Conservation (phyloP, 1,140 invertebrate species). For the Stegodyphus mimosarum region DNA sequence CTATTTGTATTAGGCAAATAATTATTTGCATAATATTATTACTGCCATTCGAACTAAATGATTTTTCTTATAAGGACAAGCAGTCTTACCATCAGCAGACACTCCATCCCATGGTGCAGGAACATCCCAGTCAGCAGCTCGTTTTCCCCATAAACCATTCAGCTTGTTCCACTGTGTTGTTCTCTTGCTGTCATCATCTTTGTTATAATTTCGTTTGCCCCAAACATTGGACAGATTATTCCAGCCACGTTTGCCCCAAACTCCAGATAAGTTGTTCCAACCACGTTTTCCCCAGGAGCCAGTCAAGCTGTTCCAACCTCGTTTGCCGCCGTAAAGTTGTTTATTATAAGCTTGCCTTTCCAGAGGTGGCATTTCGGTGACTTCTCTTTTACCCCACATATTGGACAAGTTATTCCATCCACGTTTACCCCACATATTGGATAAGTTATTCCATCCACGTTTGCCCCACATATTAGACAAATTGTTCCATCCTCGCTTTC, state of each 20-base stretch:
- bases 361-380: slow-evolving; percentile 63
- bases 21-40: too few species aligned
- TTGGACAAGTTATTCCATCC: slow-evolving; percentile 60
- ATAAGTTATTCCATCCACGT: slow-evolving; percentile 66
- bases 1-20: too few species aligned
- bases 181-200: slow-evolving; percentile 54
- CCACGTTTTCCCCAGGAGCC: slow-evolving; percentile 77
- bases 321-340: neutral
- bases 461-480: slow-evolving; percentile 60
- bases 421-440: slow-evolving; percentile 56
- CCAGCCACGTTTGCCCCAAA: slow-evolving; percentile 63
- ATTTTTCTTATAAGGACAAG: neutral
- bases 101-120: slow-evolving; percentile 26
- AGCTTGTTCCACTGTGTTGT: slow-evolving; percentile 63
- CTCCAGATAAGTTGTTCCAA: slow-evolving; percentile 61
- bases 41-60: too few species aligned
- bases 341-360: slow-evolving; percentile 66
- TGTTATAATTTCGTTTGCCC: slow-evolving; percentile 66
- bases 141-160: slow-evolving; percentile 62
- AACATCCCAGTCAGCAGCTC: slow-evolving; percentile 27
- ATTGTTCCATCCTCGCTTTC: slow-evolving; percentile 64
- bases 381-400: slow-evolving; percentile 60
- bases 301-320: slow-evolving; percentile 59
- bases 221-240: slow-evolving; percentile 52
- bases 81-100: slow-evolving; percentile 27